Evolutionary conservation across 2,888 invertebrate genomes (phyloP).

Genomic region (Laothoe populi): DNA sequence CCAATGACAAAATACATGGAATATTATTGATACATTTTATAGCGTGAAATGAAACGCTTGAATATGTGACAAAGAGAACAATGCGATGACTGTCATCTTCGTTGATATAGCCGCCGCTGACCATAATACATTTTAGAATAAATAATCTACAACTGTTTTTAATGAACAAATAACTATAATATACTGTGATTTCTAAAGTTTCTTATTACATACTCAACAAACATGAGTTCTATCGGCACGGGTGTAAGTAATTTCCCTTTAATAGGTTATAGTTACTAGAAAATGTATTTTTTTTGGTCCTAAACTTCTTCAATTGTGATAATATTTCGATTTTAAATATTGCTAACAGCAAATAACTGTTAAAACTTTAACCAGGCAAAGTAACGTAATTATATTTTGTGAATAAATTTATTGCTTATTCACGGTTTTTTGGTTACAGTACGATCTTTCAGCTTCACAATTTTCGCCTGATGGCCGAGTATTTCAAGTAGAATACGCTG

Average conservation of each 20-base stretch:
- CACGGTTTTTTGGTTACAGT: conserved; percentile 85
- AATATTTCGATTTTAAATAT: background rate
- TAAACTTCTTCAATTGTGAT: background rate
- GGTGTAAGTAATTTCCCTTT: conserved; percentile 88
- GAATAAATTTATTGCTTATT: conserved; percentile 24
- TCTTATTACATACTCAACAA: conserved; percentile 44
- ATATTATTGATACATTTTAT: too few relatives aligned
- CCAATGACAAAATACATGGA: too few relatives aligned
- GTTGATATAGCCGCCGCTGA: conserved; percentile 1
- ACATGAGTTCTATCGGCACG: conserved; percentile 97
- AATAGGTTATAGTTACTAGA: conserved; percentile 47
- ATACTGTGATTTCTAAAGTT: conserved; percentile 33
- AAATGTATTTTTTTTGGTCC: background rate
- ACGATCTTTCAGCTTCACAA: conserved; percentile 99
- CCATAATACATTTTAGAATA: background rate
- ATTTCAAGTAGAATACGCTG: conserved; percentile 99
- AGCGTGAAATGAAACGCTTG: conserved; percentile 4
- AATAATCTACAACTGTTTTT: conserved; percentile 40
- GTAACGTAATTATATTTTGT: background rate
- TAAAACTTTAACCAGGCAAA: background rate
- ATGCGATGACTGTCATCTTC: conserved; percentile 35
- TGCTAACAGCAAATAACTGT: background rate
- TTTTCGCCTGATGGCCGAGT: conserved; percentile 99
- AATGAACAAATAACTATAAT: conserved; percentile 26
- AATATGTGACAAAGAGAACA: conserved; percentile 4